Evolutionary conservation across 1,140 invertebrate genomes (phyloP).

Genomic region (Metopolophium dirhodum): DNA sequence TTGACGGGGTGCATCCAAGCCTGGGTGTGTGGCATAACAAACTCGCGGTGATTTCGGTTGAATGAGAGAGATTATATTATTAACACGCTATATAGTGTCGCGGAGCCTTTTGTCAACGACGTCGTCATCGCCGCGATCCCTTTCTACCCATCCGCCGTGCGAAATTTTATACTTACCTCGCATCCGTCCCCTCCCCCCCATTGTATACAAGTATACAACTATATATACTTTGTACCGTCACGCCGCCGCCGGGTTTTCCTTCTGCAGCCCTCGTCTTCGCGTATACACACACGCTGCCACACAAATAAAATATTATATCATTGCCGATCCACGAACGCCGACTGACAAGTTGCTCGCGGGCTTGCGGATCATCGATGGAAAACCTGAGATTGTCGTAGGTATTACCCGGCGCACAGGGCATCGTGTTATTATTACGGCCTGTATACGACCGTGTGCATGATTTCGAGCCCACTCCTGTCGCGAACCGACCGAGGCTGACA

Average conservation of each 20-base stretch:
- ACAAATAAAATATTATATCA: not conserved
- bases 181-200: not conserved
- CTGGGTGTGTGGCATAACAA: not conserved
- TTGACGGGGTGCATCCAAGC: not conserved
- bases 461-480: not conserved
- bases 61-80: conserved; percentile 28
- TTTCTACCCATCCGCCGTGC: not conserved
- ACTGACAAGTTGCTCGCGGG: not conserved
- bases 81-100: not conserved
- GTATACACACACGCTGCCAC: not conserved
- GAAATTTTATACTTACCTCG: not conserved
- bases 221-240: not conserved
- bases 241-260: not conserved
- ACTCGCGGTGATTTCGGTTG: conserved; percentile 10
- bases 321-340: not conserved
- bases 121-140: not conserved
- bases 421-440: not conserved
- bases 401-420: not conserved
- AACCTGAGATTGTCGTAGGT: not conserved
- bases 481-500: not conserved
- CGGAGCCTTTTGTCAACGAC: not conserved
- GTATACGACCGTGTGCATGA: not conserved
- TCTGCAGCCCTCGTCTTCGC: not conserved
- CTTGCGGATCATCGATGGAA: not conserved
- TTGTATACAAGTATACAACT: not conserved